These are phyloP conservation scores for Trichoplusia ni DNA, from an alignment of 1,140 invertebrate genomes.

Conservation along the genomic window DNA sequence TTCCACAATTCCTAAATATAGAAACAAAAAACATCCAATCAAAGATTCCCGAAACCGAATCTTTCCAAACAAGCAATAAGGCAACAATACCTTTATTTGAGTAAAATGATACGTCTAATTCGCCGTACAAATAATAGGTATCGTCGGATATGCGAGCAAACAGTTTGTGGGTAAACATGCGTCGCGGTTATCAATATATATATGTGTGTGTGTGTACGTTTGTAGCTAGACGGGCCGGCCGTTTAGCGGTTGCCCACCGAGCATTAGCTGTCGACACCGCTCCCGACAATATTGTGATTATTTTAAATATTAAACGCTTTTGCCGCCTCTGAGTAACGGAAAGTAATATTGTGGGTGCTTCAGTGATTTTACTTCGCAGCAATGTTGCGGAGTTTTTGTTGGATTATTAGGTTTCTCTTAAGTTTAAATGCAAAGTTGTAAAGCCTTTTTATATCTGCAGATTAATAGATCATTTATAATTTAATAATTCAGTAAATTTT, in stretches of 20 bases:
- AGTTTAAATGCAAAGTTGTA: too few relatives aligned
- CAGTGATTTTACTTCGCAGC: conserved; percentile 11
- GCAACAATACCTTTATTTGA: conserved; percentile 55
- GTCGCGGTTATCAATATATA: conserved; percentile 44
- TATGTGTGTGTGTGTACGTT: neutral
- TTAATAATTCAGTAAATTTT: too few relatives aligned
- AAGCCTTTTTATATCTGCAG: too few relatives aligned
- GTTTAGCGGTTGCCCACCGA: conserved; percentile 58
- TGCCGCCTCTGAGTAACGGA: conserved; percentile 22
- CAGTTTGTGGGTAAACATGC: conserved; percentile 64
- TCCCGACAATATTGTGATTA: conserved; percentile 29
- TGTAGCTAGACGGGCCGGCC: conserved; percentile 33
- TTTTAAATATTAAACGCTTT: conserved; percentile 32
- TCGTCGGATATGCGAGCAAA: conserved; percentile 65
- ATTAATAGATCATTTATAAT: too few relatives aligned
- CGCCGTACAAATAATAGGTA: conserved; percentile 68
- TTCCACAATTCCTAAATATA: neutral
- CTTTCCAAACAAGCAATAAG: conserved; percentile 37
- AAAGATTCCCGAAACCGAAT: conserved; percentile 4
- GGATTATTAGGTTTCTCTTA: too few relatives aligned
- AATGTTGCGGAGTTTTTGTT: conserved; percentile 5
- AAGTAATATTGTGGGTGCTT: conserved; percentile 24
- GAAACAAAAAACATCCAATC: conserved; percentile 12
- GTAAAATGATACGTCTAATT: conserved; percentile 68
- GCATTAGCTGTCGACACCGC: conserved; percentile 33